Conservation (phyloP, 2,888 invertebrate genomes). For the Dynastes tityus region DNA sequence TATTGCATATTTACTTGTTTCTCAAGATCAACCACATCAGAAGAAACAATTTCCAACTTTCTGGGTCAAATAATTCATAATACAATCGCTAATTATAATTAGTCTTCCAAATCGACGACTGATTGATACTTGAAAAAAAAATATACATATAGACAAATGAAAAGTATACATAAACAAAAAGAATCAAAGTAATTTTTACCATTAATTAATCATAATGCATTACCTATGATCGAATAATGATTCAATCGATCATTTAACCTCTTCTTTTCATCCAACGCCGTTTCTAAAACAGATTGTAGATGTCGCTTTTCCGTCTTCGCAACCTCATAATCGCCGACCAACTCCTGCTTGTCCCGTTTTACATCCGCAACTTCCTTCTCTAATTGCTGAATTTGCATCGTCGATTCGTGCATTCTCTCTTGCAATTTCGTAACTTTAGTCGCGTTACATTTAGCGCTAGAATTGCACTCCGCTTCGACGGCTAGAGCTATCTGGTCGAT, state of each 20-base stretch:
- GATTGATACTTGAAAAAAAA: too few species aligned
- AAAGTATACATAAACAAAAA: too few species aligned
- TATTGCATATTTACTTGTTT: too few species aligned
- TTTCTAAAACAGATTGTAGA: conserved; percentile 75
- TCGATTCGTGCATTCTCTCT: conserved; percentile 71
- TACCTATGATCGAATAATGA: conserved; percentile 76
- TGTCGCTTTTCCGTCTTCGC: conserved; percentile 74
- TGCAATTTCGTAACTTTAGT: conserved; percentile 69
- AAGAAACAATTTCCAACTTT: too few species aligned
- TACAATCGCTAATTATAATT: too few species aligned
- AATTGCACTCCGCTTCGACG: conserved; percentile 85
- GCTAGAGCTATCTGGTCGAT: conserved; percentile 83
- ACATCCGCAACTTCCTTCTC: conserved; percentile 71
- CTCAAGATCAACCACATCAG: too few species aligned
- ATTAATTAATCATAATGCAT: background rate
- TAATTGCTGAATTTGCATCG: conserved; percentile 70
- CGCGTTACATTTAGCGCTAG: conserved; percentile 76
- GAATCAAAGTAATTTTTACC: too few species aligned
- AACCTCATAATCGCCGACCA: conserved; percentile 71
- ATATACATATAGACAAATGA: too few species aligned
- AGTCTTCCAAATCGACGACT: too few species aligned
- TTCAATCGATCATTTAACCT: conserved; percentile 74
- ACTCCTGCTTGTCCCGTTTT: conserved; percentile 69
- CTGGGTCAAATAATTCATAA: too few species aligned
- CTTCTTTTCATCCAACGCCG: conserved; percentile 74